Percentiles rank a stretch among this genome's conserved stretches.
These are phyloP conservation scores for Urophycis tenuis DNA, from an alignment of 2,797 vertebrate species.

Conservation along the genomic window DNA sequence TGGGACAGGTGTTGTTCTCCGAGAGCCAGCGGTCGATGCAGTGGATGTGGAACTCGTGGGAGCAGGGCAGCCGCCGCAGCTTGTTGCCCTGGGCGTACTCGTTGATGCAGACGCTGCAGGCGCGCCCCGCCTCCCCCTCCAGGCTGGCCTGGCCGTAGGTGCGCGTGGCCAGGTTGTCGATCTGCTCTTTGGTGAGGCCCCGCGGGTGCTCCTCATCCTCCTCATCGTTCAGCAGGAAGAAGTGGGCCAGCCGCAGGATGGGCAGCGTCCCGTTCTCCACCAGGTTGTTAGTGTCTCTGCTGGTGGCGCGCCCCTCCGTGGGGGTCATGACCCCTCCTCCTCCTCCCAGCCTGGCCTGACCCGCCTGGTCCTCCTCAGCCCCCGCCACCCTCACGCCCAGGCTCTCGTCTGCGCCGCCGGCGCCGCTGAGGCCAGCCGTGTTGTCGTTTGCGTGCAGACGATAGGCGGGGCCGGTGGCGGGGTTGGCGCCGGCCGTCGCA, in stretches of 20 bases:
- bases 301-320: slow-evolving; percentile 63
- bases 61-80: slow-evolving; percentile 86
- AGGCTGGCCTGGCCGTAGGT: slow-evolving; percentile 81
- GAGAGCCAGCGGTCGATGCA: slow-evolving; percentile 97
- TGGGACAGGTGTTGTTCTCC: slow-evolving; percentile 93
- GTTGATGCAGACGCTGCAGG: slow-evolving; percentile 92
- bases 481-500: slow-evolving; percentile 34
- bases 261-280: slow-evolving; percentile 86
- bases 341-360: slow-evolving; percentile 48
- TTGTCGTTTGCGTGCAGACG: slow-evolving; percentile 57
- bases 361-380: slow-evolving; percentile 52
- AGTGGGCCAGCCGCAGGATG: slow-evolving; percentile 86
- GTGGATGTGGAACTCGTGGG: slow-evolving; percentile 93
- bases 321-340: slow-evolving; percentile 46
- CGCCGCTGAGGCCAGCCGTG: slow-evolving; percentile 32
- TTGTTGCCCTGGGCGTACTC: slow-evolving; percentile 93
- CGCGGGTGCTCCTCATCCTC: slow-evolving; percentile 79
- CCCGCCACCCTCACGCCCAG: slow-evolving; percentile 46
- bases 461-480: slow-evolving; percentile 35
- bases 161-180: slow-evolving; percentile 91
- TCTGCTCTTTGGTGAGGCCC: slow-evolving; percentile 97
- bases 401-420: slow-evolving; percentile 47
- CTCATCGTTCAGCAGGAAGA: slow-evolving; percentile 88
- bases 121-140: slow-evolving; percentile 81
- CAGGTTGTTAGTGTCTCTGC: slow-evolving; percentile 77